Conservation (phyloP, 2,888 invertebrate genomes). For the Teleogryllus oceanicus region DNA sequence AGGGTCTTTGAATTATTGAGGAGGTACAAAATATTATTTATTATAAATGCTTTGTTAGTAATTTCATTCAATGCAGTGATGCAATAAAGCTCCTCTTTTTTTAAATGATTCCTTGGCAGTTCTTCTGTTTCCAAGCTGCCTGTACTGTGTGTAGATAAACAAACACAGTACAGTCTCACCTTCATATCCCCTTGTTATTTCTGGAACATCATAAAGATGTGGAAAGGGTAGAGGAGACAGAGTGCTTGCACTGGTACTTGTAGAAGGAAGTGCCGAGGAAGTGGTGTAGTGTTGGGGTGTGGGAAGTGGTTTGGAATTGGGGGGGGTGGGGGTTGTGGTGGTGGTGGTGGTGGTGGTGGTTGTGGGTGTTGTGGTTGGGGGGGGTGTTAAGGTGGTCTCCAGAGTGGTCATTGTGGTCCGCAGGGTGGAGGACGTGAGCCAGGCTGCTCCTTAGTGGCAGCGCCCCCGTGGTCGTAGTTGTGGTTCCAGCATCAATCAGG, state of each 20-base stretch:
- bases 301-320: slow-evolving; percentile 45
- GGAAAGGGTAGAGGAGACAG: slow-evolving; percentile 46
- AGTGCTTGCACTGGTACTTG: slow-evolving; percentile 51
- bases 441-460: slow-evolving; percentile 6
- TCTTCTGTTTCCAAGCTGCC: slow-evolving; percentile 7
- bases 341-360: slow-evolving; percentile 50
- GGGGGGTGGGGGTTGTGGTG: slow-evolving; percentile 47
- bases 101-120: neutral
- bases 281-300: slow-evolving; percentile 46
- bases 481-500: slow-evolving; percentile 11
- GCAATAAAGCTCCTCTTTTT: neutral
- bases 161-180: slow-evolving; percentile 20
- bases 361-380: slow-evolving; percentile 41
- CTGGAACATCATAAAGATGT: slow-evolving; percentile 30
- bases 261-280: slow-evolving; percentile 49
- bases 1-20: too few species aligned
- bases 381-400: slow-evolving; percentile 45
- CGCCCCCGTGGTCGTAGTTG: slow-evolving; percentile 20
- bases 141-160: neutral
- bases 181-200: slow-evolving; percentile 30
- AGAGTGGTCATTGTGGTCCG: slow-evolving; percentile 54
- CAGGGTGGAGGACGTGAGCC: slow-evolving; percentile 41
- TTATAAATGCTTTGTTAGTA: too few species aligned
- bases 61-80: neutral
- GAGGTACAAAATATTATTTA: too few species aligned